Percentiles rank a stretch among this genome's conserved stretches.
phyloP scores from a whole-genome alignment of 1,140 invertebrate species.

The Copidosoma floridanum region DNA sequence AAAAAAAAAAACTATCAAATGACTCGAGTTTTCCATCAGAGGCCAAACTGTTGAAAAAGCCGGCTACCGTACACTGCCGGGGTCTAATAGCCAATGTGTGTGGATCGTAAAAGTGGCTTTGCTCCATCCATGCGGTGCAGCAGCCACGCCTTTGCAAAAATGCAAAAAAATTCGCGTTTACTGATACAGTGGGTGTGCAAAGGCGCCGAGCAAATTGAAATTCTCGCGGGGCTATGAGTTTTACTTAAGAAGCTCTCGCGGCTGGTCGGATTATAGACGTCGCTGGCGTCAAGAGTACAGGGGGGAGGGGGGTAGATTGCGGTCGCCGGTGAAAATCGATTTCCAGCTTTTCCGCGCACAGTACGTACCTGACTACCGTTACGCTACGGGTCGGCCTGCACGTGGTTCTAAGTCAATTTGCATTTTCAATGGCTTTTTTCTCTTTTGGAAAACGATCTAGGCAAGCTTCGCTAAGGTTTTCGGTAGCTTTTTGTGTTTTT shows the following conservation, averaged over 20 bases:
- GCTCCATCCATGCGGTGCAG: not conserved
- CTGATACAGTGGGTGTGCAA: no score
- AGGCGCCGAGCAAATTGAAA: slow-evolving; percentile 4
- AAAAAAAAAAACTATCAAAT: no score
- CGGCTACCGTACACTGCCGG: no score
- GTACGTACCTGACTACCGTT: no score
- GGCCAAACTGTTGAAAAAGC: no score
- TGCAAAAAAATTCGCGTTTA: not conserved
- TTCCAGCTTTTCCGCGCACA: not conserved
- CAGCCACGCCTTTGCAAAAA: not conserved
- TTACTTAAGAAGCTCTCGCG: not conserved
- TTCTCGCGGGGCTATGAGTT: not conserved
- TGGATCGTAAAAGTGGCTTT: not conserved
- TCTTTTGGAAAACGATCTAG: no score
- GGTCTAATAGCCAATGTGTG: no score
- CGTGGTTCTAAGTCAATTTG: not conserved
- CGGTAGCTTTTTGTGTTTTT: no score
- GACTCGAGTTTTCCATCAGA: no score
- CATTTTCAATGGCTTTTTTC: slow-evolving; percentile 4
- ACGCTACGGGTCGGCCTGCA: not conserved
- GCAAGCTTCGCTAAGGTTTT: slow-evolving; percentile 6
- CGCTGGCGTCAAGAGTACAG: no score
- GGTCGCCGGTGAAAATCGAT: slow-evolving; percentile 7
- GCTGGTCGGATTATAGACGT: no score
- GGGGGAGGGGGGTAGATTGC: not conserved